Conservation (phyloP, 1,140 invertebrate genomes). For the Yoshiicerus persimilis region DNA sequence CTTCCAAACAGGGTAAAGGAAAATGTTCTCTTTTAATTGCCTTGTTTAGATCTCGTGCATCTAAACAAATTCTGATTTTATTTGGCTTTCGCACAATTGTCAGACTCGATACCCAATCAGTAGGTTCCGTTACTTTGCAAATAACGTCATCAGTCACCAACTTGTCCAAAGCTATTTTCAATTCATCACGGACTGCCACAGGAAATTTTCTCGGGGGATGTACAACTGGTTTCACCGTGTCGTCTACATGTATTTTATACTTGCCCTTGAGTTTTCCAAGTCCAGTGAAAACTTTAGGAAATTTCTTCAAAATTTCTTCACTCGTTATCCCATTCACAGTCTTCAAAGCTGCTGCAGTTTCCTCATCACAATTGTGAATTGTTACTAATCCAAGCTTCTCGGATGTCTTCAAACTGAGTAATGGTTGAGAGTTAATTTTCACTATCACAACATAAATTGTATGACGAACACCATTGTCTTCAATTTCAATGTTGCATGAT, state of each 20-base stretch:
- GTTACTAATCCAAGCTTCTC: constrained; percentile 22
- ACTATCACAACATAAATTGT: neutral
- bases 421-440: neutral
- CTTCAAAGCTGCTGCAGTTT: neutral
- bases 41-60: constrained; percentile 58
- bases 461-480: neutral
- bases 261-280: constrained; percentile 21
- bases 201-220: constrained; percentile 49
- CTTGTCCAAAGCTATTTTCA: constrained; percentile 46
- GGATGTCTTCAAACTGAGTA: neutral
- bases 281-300: constrained; percentile 22
- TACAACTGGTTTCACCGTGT: constrained; percentile 13
- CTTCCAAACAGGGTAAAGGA: constrained; percentile 55
- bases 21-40: constrained; percentile 54
- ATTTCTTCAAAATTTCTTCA: neutral
- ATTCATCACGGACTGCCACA: constrained; percentile 47
- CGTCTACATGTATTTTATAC: constrained; percentile 11
- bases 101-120: constrained; percentile 52
- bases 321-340: neutral
- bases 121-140: constrained; percentile 50
- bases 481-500: neutral
- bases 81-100: constrained; percentile 53
- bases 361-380: constrained; percentile 23
- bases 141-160: constrained; percentile 48
- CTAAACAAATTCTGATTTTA: constrained; percentile 55